Base-by-base conservation (phyloP, 2,888 invertebrate species). In the Nymphalis urticae region DNA sequence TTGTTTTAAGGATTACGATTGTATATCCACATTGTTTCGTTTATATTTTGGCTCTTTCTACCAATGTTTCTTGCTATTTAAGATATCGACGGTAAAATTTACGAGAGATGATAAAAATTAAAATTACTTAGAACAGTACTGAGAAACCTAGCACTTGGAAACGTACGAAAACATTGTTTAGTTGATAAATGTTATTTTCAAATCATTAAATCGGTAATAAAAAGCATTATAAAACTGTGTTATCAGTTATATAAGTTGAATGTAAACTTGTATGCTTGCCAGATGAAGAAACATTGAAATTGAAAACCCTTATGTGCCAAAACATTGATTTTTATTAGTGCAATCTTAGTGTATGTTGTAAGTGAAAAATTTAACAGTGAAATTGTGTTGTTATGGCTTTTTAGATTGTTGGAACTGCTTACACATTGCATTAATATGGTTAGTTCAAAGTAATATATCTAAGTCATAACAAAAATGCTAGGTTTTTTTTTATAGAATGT, bases 201-300 rank as follows among this genome's bases (percentile, higher is more conserved):
- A 72, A 66, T 19, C 62, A 73, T 72, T 69, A 70, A 70, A 72
- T 68, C 61, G 69, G 68, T 69, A 70, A 68, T 88, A 89, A 89
- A 91, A 87, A 70, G 77, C 80, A 80, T 79, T 84, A 83, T 85
- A 89, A 88, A 86, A 82, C 79, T 79, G 78, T 82, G 84, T 89
- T 90, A 91, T 91, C 91, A 85, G 85, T 88, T 89, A 86, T 85
- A 80, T 87, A 89, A 88, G 84, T 80, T 79, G 82, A 81, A 81
- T 81, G 79, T 79, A 77, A 78, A 81, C 75, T 82, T 79, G 76
- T 83, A 78, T 76, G 75, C 76, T 84, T 83, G 82, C 81, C 77
- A 79, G 76, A 68, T 74, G 73, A 74, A 76, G 71, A 74, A 78
- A 70, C 60, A 72, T 70, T 69, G 64, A 69, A 73, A 72, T 66